Conservation (phyloP, 2,888 invertebrate genomes). For the Drosophila basisetae region DNA sequence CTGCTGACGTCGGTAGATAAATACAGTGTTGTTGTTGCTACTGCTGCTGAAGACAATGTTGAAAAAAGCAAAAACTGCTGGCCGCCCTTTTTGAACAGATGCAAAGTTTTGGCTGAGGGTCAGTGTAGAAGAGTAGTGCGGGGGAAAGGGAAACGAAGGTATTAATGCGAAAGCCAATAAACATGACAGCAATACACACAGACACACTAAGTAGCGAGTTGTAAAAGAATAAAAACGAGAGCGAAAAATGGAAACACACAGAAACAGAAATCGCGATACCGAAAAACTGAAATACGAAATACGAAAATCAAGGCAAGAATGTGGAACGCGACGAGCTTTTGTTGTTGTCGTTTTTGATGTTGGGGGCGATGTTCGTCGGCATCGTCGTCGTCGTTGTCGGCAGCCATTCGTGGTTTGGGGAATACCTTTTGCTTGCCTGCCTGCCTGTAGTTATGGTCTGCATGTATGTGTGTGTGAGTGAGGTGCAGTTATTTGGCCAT, state of each 20-base stretch:
- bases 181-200: constrained; percentile 9
- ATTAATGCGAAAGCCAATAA: constrained; percentile 48
- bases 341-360: constrained; percentile 35
- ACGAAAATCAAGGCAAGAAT: constrained; percentile 69
- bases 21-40: constrained; percentile 31
- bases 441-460: constrained; percentile 33
- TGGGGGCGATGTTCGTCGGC: constrained; percentile 63
- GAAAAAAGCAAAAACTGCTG: constrained; percentile 42
- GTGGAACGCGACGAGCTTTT: constrained; percentile 68
- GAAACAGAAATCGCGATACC: constrained; percentile 55
- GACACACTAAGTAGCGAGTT: constrained; percentile 46
- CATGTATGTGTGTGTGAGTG: constrained; percentile 13
- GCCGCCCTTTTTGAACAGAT: constrained; percentile 17
- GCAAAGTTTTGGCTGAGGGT: constrained; percentile 4
- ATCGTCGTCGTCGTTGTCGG: constrained; percentile 36
- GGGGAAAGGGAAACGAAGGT: background rate
- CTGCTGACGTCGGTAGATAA: constrained; percentile 67
- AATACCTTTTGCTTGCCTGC: constrained; percentile 68
- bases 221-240: constrained; percentile 66
- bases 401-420: constrained; percentile 74
- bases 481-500: constrained; percentile 76
- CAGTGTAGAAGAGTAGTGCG: background rate
- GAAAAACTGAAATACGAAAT: constrained; percentile 29
- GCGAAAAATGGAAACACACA: constrained; percentile 71
- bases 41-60: constrained; percentile 46